phyloP scores from a whole-genome alignment of 30 jellyfish, hydroid and myxozoan species.

The Hydractinia echinata region DNA sequence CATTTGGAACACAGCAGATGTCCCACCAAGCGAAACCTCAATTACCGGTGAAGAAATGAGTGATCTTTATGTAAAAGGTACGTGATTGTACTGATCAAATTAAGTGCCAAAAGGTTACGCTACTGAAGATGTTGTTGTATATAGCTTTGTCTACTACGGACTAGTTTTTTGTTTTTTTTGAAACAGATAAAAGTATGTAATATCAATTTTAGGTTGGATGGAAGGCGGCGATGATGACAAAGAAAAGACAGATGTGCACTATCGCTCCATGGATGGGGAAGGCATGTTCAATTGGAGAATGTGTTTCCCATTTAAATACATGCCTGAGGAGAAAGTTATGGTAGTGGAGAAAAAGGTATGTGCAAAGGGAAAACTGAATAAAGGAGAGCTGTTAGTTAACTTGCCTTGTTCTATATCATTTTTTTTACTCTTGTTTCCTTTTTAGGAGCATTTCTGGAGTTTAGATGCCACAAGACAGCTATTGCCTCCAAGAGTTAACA shows the following conservation, averaged over 20 bases:
- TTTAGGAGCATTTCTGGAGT: constrained; percentile 89
- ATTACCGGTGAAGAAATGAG: constrained; percentile 98
- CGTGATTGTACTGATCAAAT: neutral
- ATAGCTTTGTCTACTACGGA: neutral
- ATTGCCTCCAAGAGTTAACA: constrained; percentile 68
- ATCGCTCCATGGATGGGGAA: constrained; percentile 92
- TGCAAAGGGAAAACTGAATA: too few species aligned
- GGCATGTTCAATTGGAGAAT: constrained; percentile 86
- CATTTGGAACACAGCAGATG: constrained; percentile 94
- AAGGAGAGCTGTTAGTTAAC: too few species aligned
- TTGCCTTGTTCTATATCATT: too few species aligned
- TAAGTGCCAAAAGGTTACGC: neutral
- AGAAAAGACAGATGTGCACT: constrained; percentile 88
- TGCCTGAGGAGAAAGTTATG: constrained; percentile 95
- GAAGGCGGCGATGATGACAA: constrained; percentile 78
- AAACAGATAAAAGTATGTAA: too few species aligned
- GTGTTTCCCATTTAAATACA: constrained; percentile 81
- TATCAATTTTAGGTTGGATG: constrained; percentile 56
- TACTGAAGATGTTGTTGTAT: neutral
- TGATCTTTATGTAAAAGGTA: constrained; percentile 80
- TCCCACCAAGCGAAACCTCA: constrained; percentile 82
- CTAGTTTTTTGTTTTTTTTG: too few species aligned
- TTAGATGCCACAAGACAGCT: constrained; percentile 76
- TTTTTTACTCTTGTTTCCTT: neutral
- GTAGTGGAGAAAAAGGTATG: constrained; percentile 76